phyloP scores from a whole-genome alignment of 1,140 invertebrate genomes.

The Drosophila miranda region DNA sequence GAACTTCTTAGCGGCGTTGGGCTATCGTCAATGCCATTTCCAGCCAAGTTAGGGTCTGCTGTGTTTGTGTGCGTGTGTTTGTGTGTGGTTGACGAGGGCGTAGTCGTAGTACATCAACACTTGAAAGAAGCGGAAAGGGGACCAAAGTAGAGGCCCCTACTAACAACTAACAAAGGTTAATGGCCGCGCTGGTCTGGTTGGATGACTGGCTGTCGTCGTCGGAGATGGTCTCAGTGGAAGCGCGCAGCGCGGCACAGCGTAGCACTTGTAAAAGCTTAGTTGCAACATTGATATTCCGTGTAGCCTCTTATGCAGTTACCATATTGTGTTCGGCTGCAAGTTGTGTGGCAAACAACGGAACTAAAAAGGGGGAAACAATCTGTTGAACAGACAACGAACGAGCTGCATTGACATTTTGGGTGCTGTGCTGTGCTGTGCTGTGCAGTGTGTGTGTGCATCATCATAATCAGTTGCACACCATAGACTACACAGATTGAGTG shows the following conservation, averaged over 20 bases:
- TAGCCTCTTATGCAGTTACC: slow-evolving; percentile 47
- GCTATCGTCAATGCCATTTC: slow-evolving; percentile 44
- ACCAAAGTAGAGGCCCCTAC: slow-evolving; percentile 1
- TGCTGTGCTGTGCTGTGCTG: slow-evolving; percentile 4
- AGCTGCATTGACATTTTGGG: slow-evolving; percentile 42
- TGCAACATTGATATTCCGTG: slow-evolving; percentile 51
- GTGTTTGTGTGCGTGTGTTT: slow-evolving; percentile 3
- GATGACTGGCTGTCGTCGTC: slow-evolving; percentile 31
- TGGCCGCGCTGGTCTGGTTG: slow-evolving; percentile 46
- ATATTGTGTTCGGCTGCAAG: slow-evolving; percentile 23
- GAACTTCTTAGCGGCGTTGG: slow-evolving; percentile 46
- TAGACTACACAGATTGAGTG: background rate
- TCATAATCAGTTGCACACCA: slow-evolving; percentile 13
- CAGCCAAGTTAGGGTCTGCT: slow-evolving; percentile 11
- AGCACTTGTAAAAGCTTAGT: slow-evolving; percentile 43
- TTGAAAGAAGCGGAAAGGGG: slow-evolving; percentile 16
- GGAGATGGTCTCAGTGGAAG: slow-evolving; percentile 28
- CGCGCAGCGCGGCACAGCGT: background rate
- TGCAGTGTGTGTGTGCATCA: slow-evolving; percentile 13
- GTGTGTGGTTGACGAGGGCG: slow-evolving; percentile 26
- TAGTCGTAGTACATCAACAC: slow-evolving; percentile 29
- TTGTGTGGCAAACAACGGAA: slow-evolving; percentile 36
- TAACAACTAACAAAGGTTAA: slow-evolving; percentile 34
- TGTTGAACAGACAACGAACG: slow-evolving; percentile 45
- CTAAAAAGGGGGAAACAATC: slow-evolving; percentile 36